Evolutionary conservation across 1,140 invertebrate species (phyloP).

Genomic region (Stegodyphus mimosarum): DNA sequence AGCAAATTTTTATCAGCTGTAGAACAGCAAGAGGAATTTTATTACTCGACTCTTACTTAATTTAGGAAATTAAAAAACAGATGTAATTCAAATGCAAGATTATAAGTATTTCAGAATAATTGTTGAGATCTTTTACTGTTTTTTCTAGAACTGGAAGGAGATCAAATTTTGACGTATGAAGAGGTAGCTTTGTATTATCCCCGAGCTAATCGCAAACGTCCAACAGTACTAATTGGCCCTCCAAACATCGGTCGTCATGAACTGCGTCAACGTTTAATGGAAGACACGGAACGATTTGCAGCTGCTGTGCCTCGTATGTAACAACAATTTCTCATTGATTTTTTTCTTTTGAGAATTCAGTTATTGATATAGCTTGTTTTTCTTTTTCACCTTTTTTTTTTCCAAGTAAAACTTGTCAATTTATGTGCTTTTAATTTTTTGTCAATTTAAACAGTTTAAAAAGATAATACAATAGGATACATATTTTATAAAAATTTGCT

Average conservation of each 20-base stretch:
- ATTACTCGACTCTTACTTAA: no score
- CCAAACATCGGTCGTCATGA: slow-evolving; percentile 72
- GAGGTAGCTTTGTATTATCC: slow-evolving; percentile 72
- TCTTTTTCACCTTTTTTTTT: no score
- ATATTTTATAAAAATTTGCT: no score
- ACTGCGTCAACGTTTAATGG: slow-evolving; percentile 70
- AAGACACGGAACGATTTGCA: slow-evolving; percentile 72
- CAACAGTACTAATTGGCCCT: slow-evolving; percentile 73
- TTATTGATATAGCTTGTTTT: no score
- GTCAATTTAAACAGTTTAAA: no score
- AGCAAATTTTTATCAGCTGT: no score
- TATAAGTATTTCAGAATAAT: not conserved
- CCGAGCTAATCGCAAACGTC: slow-evolving; percentile 70
- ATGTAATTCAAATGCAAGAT: not conserved
- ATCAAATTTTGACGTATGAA: slow-evolving; percentile 69
- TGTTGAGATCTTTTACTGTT: not conserved
- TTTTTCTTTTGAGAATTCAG: not conserved
- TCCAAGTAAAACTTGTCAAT: no score
- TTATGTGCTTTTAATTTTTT: no score
- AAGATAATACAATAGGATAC: no score
- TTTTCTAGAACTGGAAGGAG: slow-evolving; percentile 52
- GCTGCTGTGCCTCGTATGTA: slow-evolving; percentile 72
- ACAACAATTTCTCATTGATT: not conserved
- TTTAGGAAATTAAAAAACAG: no score
- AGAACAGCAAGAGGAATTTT: no score